Evolutionary conservation across 2,113 vertebrate genomes (phyloP).

Genomic region (Leptobrachium ailaonicum): DNA sequence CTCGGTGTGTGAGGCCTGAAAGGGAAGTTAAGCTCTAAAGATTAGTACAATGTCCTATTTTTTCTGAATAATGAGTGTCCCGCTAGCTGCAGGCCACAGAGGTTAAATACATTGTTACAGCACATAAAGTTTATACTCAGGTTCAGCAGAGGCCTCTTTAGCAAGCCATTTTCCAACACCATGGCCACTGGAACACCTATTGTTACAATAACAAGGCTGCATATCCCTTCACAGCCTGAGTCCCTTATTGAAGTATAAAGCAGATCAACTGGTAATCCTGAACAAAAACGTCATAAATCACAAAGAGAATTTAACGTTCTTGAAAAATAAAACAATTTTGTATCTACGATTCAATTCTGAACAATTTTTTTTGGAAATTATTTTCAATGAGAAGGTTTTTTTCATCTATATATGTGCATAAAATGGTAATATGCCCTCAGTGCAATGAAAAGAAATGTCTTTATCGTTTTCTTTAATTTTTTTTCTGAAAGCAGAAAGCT

Average conservation of each 20-base stretch:
- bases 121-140: constrained; percentile 55
- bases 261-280: background rate
- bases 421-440: too few species aligned
- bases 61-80: constrained; percentile 55
- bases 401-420: too few species aligned
- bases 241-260: background rate
- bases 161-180: background rate
- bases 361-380: too few species aligned
- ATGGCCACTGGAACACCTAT: background rate
- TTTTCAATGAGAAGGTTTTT: too few species aligned
- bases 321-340: too few species aligned
- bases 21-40: constrained; percentile 20
- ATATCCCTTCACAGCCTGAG: background rate
- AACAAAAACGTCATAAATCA: too few species aligned
- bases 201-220: background rate
- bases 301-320: too few species aligned
- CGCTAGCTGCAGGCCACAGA: constrained; percentile 48
- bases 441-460: too few species aligned
- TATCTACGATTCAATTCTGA: too few species aligned
- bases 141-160: constrained; percentile 1
- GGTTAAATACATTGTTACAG: constrained; percentile 57
- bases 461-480: too few species aligned
- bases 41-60: constrained; percentile 50
- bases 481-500: too few species aligned
- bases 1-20: background rate